These are phyloP conservation scores for Synanthedon vespiformis DNA, from an alignment of 2,888 invertebrate genomes.

Conservation along the genomic window DNA sequence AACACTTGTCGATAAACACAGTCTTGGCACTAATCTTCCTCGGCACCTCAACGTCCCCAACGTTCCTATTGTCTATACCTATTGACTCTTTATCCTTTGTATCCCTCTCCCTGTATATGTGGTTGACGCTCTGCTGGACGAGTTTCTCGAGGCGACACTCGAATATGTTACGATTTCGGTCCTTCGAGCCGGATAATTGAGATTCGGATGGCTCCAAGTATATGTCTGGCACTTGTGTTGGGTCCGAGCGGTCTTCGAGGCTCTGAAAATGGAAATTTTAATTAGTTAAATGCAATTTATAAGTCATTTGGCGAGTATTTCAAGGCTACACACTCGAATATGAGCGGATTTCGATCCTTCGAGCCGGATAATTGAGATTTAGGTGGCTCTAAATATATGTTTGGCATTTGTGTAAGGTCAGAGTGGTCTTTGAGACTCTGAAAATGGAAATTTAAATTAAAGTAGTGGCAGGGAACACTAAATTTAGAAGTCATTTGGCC, in stretches of 20 bases:
- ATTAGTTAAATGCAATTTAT: not conserved
- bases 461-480: too few species aligned
- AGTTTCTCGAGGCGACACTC: constrained; percentile 55
- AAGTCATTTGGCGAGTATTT: constrained; percentile 24
- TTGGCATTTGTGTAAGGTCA: constrained; percentile 37
- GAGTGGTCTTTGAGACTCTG: constrained; percentile 38
- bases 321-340: constrained; percentile 56
- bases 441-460: constrained; percentile 11
- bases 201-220: constrained; percentile 6
- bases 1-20: constrained; percentile 23
- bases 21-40: constrained; percentile 48
- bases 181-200: constrained; percentile 20
- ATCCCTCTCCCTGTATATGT: constrained; percentile 38
- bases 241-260: constrained; percentile 33
- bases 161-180: constrained; percentile 22
- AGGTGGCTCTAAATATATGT: constrained; percentile 8
- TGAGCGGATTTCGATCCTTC: constrained; percentile 11
- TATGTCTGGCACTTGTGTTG: constrained; percentile 30
- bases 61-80: not conserved
- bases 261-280: constrained; percentile 23
- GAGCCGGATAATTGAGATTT: constrained; percentile 17
- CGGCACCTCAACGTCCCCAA: not conserved
- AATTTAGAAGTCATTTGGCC: constrained; percentile 13
- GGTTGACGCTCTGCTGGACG: constrained; percentile 55
- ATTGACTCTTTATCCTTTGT: constrained; percentile 26